These are phyloP conservation scores for Halictus quadricinctus DNA, from an alignment of 2,888 invertebrate genomes.

Conservation along the genomic window DNA sequence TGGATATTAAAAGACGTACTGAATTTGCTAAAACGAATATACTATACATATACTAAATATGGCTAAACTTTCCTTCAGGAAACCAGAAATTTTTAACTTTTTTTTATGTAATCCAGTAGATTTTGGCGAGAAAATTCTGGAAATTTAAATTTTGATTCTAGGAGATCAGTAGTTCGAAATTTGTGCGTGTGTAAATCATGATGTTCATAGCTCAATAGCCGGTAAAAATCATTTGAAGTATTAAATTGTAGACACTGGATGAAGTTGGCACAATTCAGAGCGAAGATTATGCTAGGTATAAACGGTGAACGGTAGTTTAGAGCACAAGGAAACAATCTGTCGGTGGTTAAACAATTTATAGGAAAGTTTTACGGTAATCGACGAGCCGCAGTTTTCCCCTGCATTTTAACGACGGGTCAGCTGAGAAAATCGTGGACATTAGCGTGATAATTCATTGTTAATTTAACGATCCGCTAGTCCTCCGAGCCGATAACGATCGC, in stretches of 20 bases:
- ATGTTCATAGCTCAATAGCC: too few relatives aligned
- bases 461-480: conserved; percentile 28
- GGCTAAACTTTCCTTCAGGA: too few relatives aligned
- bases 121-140: too few relatives aligned
- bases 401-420: not conserved
- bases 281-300: not conserved
- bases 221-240: too few relatives aligned
- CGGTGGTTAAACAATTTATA: not conserved
- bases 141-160: too few relatives aligned
- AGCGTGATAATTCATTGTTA: conserved; percentile 24
- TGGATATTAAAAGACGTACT: too few relatives aligned
- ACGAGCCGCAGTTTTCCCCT: not conserved
- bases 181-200: too few relatives aligned
- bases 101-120: too few relatives aligned
- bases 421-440: not conserved
- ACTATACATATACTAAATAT: too few relatives aligned
- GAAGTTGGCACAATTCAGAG: not conserved
- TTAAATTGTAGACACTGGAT: not conserved
- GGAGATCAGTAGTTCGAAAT: too few relatives aligned
- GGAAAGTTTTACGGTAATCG: conserved; percentile 1
- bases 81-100: too few relatives aligned
- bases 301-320: not conserved
- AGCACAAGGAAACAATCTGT: not conserved
- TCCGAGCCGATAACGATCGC: conserved; percentile 22
- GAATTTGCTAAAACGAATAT: too few relatives aligned